phyloP scores from a whole-genome alignment of 1,140 invertebrate genomes.

The Oedothorax gibbosus region DNA sequence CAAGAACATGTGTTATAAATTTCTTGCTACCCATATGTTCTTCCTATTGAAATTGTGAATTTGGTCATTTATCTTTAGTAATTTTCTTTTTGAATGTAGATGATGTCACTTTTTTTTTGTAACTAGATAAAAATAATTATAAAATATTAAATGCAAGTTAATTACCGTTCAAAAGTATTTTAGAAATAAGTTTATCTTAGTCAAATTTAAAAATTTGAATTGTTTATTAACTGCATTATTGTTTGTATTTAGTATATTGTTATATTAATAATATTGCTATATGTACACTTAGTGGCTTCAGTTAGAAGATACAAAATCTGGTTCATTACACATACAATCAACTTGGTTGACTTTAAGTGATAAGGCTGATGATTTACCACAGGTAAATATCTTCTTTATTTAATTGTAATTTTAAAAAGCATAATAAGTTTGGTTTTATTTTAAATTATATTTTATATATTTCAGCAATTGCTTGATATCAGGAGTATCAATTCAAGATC shows the following conservation, averaged over 20 bases:
- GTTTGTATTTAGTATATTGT: neutral
- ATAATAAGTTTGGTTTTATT: neutral
- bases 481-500: constrained; percentile 43
- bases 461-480: constrained; percentile 57
- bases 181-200: no score
- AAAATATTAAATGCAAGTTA: no score
- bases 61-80: neutral
- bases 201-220: neutral
- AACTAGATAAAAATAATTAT: neutral
- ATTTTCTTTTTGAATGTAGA: neutral
- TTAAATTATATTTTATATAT: constrained; percentile 56
- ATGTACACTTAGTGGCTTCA: constrained; percentile 84
- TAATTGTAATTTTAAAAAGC: no score
- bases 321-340: constrained; percentile 87
- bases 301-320: constrained; percentile 92
- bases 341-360: constrained; percentile 87
- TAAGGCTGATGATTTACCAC: constrained; percentile 67
- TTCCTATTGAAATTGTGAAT: no score
- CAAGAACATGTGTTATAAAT: no score
- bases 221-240: neutral
- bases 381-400: neutral
- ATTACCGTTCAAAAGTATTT: no score
- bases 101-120: neutral
- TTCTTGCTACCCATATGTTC: no score
- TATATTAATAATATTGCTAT: constrained; percentile 73